These are phyloP conservation scores for Falco biarmicus DNA, from an alignment of 2,797 vertebrate species.

Conservation along the genomic window DNA sequence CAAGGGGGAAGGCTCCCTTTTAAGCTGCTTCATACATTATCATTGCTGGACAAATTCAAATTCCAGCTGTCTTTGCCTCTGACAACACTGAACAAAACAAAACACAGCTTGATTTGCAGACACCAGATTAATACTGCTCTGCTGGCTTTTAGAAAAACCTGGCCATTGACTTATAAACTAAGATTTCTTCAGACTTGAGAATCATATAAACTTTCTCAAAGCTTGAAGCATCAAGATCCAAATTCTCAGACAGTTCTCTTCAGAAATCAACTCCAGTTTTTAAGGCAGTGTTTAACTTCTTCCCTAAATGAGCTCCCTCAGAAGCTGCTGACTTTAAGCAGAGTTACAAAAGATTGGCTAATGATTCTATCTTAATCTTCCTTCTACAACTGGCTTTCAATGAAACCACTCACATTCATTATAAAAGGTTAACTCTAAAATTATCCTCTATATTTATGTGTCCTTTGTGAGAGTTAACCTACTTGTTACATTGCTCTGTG, in stretches of 20 bases:
- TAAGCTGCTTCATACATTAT: conserved; percentile 42
- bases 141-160: conserved; percentile 2
- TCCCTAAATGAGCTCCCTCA: neutral
- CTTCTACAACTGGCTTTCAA: neutral
- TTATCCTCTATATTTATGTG: neutral
- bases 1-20: conserved; percentile 18
- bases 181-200: conserved; percentile 20
- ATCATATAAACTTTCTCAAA: conserved; percentile 26
- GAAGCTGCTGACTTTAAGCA: neutral
- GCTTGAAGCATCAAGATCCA: neutral
- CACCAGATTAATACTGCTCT: neutral
- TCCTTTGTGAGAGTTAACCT: neutral
- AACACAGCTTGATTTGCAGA: conserved; percentile 41
- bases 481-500: neutral
- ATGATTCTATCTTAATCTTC: neutral
- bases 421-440: neutral
- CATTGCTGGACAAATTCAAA: conserved; percentile 26
- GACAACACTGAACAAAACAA: conserved; percentile 44
- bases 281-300: neutral
- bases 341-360: neutral
- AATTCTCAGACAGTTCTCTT: neutral
- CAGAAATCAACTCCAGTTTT: neutral
- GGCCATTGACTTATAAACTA: conserved; percentile 21
- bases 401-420: neutral
- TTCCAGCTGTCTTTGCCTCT: conserved; percentile 56